Conservation (phyloP, 2,113 vertebrate genomes). For the Nanger granti region DNA sequence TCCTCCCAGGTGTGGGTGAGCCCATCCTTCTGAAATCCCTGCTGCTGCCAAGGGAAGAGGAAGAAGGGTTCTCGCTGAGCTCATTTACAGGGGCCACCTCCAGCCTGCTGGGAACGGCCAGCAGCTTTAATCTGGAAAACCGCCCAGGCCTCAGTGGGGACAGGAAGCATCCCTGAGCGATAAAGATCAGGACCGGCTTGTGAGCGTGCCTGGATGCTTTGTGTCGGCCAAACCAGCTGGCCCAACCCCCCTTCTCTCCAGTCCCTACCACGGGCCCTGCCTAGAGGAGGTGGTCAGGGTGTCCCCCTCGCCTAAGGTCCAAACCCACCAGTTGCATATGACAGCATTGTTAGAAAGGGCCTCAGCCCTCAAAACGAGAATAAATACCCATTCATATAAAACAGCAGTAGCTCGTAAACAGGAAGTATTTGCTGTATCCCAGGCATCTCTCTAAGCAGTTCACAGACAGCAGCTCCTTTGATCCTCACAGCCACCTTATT, state of each 20-base stretch:
- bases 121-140: background rate
- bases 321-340: rapidly evolving
- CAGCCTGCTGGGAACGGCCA: background rate
- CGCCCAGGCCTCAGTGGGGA: background rate
- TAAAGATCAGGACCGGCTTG: background rate
- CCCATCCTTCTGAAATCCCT: background rate
- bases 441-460: background rate
- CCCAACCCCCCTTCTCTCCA: background rate
- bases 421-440: rapidly evolving
- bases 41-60: background rate
- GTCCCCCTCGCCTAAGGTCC: background rate
- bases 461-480: background rate
- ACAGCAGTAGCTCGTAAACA: rapidly evolving
- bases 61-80: background rate
- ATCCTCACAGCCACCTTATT: too few species aligned
- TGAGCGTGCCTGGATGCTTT: background rate
- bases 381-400: rapidly evolving
- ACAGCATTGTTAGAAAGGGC: background rate
- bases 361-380: background rate
- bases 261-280: background rate
- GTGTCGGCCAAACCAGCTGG: background rate
- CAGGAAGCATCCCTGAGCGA: slow-evolving; percentile 32
- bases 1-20: background rate
- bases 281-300: rapidly evolving
- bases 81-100: slow-evolving; percentile 32